phyloP scores from a whole-genome alignment of 2,113 vertebrate species.

The Apeltes quadracus region DNA sequence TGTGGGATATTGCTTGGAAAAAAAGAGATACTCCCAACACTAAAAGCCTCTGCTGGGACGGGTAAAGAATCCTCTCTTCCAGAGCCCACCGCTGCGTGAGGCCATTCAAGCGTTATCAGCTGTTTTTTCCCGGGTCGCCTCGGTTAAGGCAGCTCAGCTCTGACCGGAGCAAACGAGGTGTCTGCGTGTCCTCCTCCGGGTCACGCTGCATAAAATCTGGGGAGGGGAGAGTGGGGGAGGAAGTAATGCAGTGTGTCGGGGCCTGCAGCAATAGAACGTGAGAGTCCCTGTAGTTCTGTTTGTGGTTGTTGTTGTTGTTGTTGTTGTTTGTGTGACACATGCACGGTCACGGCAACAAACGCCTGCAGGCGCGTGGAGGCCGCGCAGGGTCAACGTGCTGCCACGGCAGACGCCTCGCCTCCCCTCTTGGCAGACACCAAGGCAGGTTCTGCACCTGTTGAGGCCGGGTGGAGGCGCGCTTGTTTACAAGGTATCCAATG shows the following conservation, averaged over 20 bases:
- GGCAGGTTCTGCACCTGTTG: too few species aligned
- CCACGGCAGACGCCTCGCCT: too few species aligned
- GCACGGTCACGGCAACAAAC: conserved; percentile 32
- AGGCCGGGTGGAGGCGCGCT: too few species aligned
- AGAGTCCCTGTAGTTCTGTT: conserved; percentile 32
- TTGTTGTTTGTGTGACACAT: conserved; percentile 18
- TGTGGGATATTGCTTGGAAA: too few species aligned
- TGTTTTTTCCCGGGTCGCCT: conserved; percentile 22
- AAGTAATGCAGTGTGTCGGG: conserved; percentile 62
- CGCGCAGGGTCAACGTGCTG: too few species aligned
- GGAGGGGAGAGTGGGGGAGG: background rate
- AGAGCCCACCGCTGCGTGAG: background rate
- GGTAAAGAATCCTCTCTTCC: background rate
- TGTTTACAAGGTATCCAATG: conserved; percentile 30
- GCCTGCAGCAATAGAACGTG: conserved; percentile 35
- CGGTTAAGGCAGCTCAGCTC: conserved; percentile 46
- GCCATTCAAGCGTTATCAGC: conserved; percentile 33
- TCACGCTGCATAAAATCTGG: conserved; percentile 72
- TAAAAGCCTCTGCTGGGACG: background rate
- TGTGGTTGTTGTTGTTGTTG: background rate
- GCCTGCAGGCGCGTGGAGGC: too few species aligned
- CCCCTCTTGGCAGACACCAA: too few species aligned
- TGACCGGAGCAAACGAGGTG: conserved; percentile 49
- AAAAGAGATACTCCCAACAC: background rate
- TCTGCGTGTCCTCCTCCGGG: conserved; percentile 60